phyloP scores from a whole-genome alignment of 2,797 vertebrate species.

The Ctenopoma multispine region DNA sequence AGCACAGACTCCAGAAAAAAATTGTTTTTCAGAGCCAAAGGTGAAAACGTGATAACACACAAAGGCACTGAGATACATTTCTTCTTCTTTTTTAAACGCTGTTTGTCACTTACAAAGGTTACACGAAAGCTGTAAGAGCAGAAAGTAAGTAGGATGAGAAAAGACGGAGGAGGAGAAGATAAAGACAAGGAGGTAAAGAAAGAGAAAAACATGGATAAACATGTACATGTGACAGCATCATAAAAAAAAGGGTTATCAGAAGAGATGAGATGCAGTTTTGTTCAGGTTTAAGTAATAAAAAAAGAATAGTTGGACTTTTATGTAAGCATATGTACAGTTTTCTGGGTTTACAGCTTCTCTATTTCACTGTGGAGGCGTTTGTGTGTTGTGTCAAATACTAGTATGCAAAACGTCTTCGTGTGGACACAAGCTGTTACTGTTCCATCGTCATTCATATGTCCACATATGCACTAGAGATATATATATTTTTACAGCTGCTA shows the following conservation, averaged over 20 bases:
- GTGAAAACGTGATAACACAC: conserved; percentile 1
- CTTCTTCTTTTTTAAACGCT: conserved; percentile 6
- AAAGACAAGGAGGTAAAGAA: background rate
- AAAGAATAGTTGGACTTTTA: no score
- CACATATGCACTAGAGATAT: no score
- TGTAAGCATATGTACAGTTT: no score
- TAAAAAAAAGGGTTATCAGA: no score
- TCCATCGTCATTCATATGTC: no score
- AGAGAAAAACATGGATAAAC: background rate
- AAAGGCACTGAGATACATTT: background rate
- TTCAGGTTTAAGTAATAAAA: no score
- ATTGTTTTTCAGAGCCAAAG: conserved; percentile 33
- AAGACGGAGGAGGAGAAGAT: background rate
- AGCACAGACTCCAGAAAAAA: background rate
- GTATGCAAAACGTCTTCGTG: background rate
- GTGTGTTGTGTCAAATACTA: background rate
- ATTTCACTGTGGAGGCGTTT: background rate
- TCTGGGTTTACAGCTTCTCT: no score
- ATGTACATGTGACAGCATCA: background rate
- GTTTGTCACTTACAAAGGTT: conserved; percentile 21
- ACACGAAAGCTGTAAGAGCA: conserved; percentile 6
- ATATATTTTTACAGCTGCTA: no score
- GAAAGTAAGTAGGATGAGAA: conserved; percentile 34
- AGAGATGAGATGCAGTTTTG: no score
- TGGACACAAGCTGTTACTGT: no score